Base-by-base conservation (phyloP, 1,140 invertebrate species). In the Lepidurus packardi region DNA sequence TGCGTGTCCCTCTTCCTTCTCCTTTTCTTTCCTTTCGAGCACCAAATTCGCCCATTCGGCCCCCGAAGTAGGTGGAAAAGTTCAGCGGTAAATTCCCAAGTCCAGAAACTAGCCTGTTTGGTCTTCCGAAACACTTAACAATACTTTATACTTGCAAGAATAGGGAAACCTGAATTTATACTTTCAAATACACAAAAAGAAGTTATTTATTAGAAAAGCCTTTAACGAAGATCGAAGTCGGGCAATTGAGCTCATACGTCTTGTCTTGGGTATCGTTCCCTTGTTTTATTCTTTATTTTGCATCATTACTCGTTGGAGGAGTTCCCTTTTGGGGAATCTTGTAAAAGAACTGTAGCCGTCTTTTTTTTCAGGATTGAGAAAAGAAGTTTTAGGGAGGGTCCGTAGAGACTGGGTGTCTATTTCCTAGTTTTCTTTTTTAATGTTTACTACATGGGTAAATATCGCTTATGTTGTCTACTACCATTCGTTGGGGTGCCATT, bases 241-340 rank as follows among this genome's bases (percentile, higher is more conserved):
- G 53, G 53, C 53, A 65, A 65, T 65, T 65, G n/a, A 65, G 53
- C 21, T 65, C 53, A 65, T 65, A 65, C 16, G 21, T 65, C 53
- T 65, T 65, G 53, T n/a, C n/a, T 65, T 13, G 21, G n/a, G 53
- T 65, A 65, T 65, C 53, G 53, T 34, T 34, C 34, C 53, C 21
- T 65, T 65, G 7, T 65, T 7, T 21, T 65, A 7, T 13, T n/a
- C 21, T 21, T 13, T 65, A n/a, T 65, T 65, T 65, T 21, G 53
- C 53, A 65, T 65, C 53, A 16, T 21, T 65, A 65, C 53, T 4
- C 53, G 53, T 21, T 65, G 53, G 21, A 65, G 21, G 21, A 65
- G 53, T 65, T 16, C 7, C 53, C 6, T 65, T 65, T 65, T 21
- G 7, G 7, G 53, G 53, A 16, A 65, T 13, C 8, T 65, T 65